Base-by-base conservation (phyloP, 2,113 vertebrate genomes). In the Phylloscopus whistleri region DNA sequence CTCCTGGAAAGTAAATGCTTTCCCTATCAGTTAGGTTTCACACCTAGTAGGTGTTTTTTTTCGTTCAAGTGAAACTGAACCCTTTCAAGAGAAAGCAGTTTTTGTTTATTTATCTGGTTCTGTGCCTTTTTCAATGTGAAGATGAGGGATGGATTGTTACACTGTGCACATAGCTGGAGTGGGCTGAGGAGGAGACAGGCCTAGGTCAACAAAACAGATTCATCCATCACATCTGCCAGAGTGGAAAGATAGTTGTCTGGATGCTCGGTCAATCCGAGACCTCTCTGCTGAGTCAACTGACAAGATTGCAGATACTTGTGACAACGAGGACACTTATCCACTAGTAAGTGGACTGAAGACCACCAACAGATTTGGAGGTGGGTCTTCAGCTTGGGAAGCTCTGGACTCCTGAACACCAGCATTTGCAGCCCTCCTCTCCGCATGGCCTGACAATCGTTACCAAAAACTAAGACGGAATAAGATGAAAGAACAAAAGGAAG, bases 171-270 rank as follows among this genome's bases (percentile, higher is more conserved):
- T 56, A 15, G 4, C 64, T 78, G 73, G 88, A 77, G 49, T 44
- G 44, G 83, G 79, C 49, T 75, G 73, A 94, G 60, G 76, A 90
- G 64, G 79, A 95, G 90, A 94, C 90, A 90, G 76, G 76, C 83
- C 93, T 81, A 49, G 92, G 85, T 95, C 92, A 96, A 96, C 85
- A 90, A 92, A 94, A 75, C 92, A 95, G 60, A 78, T 95, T 78
- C 92, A 96, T 97, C 92, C 93, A 93, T 97, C 96, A 95, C 90
- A 87, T 90, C 83, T 94, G 93, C 88, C 96, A 95, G 88, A 90
- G 87, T 33, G 85, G 83, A 92, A 90, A 97, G 92, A 96, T 89
- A 96, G 73, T 94, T 95, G 93, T 94, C 88, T 87, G 16, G 26
- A 85, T 90, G 82, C 63, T 91, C 43, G 0, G 82, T 90, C 94